Base-by-base conservation (phyloP, 2,797 vertebrate species). In the Geotrypetes seraphini region DNA sequence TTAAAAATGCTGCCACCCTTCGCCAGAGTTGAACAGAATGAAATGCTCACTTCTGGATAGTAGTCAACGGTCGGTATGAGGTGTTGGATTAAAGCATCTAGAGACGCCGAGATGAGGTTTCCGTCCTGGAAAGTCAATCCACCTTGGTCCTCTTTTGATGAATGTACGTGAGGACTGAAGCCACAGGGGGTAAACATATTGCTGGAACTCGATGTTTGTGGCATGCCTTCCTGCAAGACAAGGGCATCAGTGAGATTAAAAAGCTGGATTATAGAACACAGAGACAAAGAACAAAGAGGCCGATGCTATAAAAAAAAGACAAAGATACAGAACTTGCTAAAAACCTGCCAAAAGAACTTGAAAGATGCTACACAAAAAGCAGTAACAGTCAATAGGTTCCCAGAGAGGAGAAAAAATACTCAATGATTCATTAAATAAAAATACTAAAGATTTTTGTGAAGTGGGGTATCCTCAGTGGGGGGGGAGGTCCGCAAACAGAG, bases 61-160 rank as follows among this genome's bases (percentile, higher is more conserved):
- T 92, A 92, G 57, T 94, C 86, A 2, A 88, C 73, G 24, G 89
- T 92, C 66, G 91, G 90, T 49, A 90, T 83, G 39, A 92, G 79
- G 52, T 91, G 87, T 56, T 92, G 88, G 56, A 94, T 91, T 41
- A 94, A 78, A 33, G 88, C 87, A 62, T 92, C 89, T 57, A 94
- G 71, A 52, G 90, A 91, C 57, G 90, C 90, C 19, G 90, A 93
- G 53, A 85, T 86, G 60, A 89, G 85, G 21, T 78, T 73, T 60
- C 84, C 80, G 37, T 87, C 86, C 61, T 86, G 86, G 36, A 85
- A 83, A 66, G 73, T 80, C 75, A 78, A 59, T 20, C 63, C 51
- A 38, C 85, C 84, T 69, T 71, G 71, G 35, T 71, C 83, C 31
- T 78, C 73, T 63, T 69, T 78, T 3, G 69, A 74, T 54, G 73